A percentile compares a stretch with the other conserved stretches of the same genome.
Evolutionary conservation across 2,113 vertebrate species (phyloP).

Genomic region (Otocyon megalotis): DNA sequence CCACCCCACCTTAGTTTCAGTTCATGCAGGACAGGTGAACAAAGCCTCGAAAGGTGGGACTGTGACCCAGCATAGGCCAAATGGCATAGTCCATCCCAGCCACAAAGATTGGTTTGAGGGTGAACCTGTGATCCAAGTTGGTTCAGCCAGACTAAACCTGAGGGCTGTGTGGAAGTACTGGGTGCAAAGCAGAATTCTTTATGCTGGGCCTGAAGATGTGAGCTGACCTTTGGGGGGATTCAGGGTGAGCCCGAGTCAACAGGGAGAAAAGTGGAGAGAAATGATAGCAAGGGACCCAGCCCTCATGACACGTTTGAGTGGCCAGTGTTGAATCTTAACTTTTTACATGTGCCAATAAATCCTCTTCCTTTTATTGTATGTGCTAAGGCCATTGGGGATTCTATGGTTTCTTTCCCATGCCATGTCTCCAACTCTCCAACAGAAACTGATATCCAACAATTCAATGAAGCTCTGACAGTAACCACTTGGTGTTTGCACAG

Average conservation of each 20-base stretch:
- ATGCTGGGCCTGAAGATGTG: background rate
- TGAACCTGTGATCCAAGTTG: background rate
- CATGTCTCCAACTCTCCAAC: background rate
- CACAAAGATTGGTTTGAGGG: background rate
- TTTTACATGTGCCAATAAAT: background rate
- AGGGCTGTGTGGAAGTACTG: background rate
- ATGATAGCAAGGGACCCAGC: accelerated
- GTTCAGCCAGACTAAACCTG: background rate
- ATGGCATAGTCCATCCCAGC: background rate
- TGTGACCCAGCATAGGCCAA: background rate
- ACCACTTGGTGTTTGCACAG: background rate
- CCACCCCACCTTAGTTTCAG: background rate
- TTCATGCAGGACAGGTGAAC: background rate
- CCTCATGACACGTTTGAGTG: background rate
- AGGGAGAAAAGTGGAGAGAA: background rate
- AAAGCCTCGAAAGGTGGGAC: background rate
- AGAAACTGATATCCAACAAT: background rate
- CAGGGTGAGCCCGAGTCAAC: background rate
- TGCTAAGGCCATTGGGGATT: background rate
- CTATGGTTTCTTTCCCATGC: background rate
- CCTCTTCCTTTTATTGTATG: background rate
- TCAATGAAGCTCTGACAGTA: background rate
- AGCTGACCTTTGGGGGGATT: background rate
- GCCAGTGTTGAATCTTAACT: background rate
- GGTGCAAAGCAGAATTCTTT: background rate